phyloP scores from a whole-genome alignment of 2,888 invertebrate species.

The Choristoneura rosaceana region DNA sequence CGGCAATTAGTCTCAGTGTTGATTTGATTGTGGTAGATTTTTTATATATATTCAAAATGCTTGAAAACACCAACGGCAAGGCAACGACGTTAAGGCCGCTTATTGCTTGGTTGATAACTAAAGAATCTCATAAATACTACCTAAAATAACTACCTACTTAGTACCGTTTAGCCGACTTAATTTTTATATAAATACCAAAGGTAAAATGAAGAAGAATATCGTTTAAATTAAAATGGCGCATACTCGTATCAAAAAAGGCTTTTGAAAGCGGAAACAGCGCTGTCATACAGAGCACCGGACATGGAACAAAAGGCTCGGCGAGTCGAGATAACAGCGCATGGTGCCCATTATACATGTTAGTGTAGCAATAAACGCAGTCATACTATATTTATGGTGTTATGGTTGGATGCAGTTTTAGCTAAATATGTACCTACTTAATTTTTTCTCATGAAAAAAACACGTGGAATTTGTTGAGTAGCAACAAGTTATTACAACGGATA shows the following conservation, averaged over 20 bases:
- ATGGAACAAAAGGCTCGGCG: conserved; percentile 37
- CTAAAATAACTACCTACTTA: too few species aligned
- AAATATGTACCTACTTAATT: not conserved
- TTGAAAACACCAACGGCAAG: too few species aligned
- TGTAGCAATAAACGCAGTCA: conserved; percentile 40
- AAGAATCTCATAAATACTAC: too few species aligned
- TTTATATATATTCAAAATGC: too few species aligned
- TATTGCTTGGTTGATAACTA: too few species aligned
- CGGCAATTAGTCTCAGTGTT: too few species aligned
- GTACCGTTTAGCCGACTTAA: too few species aligned
- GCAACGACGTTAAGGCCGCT: too few species aligned
- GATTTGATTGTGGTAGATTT: too few species aligned
- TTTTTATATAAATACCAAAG: too few species aligned
- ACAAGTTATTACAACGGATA: too few species aligned
- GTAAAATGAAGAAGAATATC: not conserved
- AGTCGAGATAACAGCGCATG: conserved; percentile 50
- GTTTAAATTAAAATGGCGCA: conserved; percentile 9
- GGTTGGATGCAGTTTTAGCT: conserved; percentile 17
- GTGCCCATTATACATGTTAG: conserved; percentile 43
- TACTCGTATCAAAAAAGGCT: not conserved
- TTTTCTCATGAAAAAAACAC: not conserved
- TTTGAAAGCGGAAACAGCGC: conserved; percentile 32
- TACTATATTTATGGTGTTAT: conserved; percentile 14
- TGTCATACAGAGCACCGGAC: conserved; percentile 35
- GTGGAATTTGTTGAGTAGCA: too few species aligned